Percentiles rank a stretch among this genome's conserved stretches.
Conservation (phyloP, 1,140 invertebrate genomes). For the Aleiodes sp. region DNA sequence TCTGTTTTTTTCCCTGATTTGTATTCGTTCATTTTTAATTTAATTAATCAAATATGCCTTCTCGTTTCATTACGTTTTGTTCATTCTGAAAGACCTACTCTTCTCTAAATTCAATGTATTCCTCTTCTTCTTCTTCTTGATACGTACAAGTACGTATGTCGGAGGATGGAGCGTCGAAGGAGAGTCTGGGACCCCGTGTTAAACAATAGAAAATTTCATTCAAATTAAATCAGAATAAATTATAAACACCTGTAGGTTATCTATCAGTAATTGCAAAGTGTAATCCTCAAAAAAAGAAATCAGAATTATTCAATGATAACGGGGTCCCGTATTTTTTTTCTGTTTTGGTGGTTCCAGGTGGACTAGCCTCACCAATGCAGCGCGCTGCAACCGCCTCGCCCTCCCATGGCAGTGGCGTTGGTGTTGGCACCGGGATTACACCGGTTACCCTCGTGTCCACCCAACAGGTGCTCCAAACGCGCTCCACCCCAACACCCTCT, state of each 20-base stretch:
- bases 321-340: constrained; percentile 59
- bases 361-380: constrained; percentile 66
- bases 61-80: neutral
- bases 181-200: constrained; percentile 53
- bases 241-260: constrained; percentile 38
- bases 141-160: constrained; percentile 11
- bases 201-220: constrained; percentile 9
- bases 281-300: constrained; percentile 27
- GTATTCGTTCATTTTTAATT: neutral
- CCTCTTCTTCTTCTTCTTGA: neutral
- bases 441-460: constrained; percentile 60
- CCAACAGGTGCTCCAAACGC: constrained; percentile 59
- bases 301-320: constrained; percentile 48
- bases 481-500: constrained; percentile 65
- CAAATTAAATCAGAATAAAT: neutral
- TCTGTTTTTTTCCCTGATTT: no score
- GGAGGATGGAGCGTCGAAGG: constrained; percentile 53
- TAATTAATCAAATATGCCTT: neutral
- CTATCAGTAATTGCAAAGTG: neutral
- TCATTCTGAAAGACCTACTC: constrained; percentile 20
- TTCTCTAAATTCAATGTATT: neutral
- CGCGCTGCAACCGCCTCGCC: constrained; percentile 64
- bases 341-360: constrained; percentile 67
- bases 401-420: constrained; percentile 53
- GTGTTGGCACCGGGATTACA: constrained; percentile 39